Base-by-base conservation (phyloP, 1,140 invertebrate genomes). In the Hyposmocoma kahamanoa region DNA sequence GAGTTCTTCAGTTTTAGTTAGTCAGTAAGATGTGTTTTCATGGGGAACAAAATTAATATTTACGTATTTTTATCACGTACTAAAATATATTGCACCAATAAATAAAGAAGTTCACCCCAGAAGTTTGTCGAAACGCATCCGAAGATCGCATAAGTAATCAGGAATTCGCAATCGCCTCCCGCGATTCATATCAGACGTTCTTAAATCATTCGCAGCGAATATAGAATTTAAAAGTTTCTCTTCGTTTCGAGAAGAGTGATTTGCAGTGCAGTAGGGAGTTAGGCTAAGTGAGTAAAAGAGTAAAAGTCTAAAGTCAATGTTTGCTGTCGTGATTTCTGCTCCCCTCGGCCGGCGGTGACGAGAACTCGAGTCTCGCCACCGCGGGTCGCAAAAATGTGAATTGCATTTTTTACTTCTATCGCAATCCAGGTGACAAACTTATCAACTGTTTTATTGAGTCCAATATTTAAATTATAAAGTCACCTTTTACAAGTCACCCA, bases 291-390 rank as follows among this genome's bases (percentile, higher is more conserved):
- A 79, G 74, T 78, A 75, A 80, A 80, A 73, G 67, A 75, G 70
- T 66, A 75, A 82, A 79, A 74, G 70, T 78, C 67, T 71, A 75
- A 78, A 82, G 80, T 84, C 80, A 84, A 82, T 84, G 77, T 84
- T 84, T 84, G 77, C 74, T 49, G 63, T 66, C 72, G 74, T 81
- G 80, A 84, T 84, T 84, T 84, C 64, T 59, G 62, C 62, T 64
- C 70, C 68, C 70, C 60, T 60, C 62, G 64, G 44, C 61, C 60
- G 65, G 41, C 57, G 56, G 60, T 68, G 71, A 69, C 65, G 69
- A 50, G 62, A 54, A 56, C 56, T 64, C 52, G 57, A 56, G 50
- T 59, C 48, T 59, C 51, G 50, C 46, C 46, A 48, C 52, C 42
- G 48, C 38, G 24, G 11, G 54, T 50, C 55, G 53, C 43, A 54